Conservation (phyloP, 2,797 vertebrate genomes). For the Gymnocypris eckloni region DNA sequence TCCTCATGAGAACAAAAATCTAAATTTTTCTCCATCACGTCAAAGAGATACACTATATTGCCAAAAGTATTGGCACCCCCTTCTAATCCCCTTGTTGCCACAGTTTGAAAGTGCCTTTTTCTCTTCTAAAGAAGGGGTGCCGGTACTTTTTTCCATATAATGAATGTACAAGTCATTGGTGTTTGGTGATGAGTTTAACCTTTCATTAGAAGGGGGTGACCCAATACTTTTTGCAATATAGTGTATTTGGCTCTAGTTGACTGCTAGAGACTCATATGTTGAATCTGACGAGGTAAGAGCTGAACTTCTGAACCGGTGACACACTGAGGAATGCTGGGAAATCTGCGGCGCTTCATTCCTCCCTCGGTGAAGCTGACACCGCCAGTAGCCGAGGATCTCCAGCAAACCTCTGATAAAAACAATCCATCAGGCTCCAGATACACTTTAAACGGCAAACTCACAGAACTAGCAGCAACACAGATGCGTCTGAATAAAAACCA, state of each 20-base stretch:
- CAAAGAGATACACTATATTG: background rate
- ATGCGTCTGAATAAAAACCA: too few relatives aligned
- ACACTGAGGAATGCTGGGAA: slow-evolving; percentile 52
- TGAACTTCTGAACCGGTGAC: slow-evolving; percentile 58
- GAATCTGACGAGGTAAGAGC: slow-evolving; percentile 47
- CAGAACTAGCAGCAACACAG: background rate
- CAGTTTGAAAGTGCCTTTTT: too few relatives aligned
- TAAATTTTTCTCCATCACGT: background rate
- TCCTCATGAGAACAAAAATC: background rate
- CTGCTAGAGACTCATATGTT: slow-evolving; percentile 8
- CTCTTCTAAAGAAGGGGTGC: too few relatives aligned
- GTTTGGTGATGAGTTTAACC: too few relatives aligned
- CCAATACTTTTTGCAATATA: too few relatives aligned
- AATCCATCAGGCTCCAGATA: background rate
- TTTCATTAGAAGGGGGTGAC: too few relatives aligned
- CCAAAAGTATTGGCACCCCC: too few relatives aligned
- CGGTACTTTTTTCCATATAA: too few relatives aligned
- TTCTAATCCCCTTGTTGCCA: too few relatives aligned
- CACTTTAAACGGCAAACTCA: background rate
- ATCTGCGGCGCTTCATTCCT: slow-evolving; percentile 52
- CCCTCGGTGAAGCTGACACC: slow-evolving; percentile 37
- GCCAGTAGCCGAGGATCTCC: slow-evolving; percentile 11
- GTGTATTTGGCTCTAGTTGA: background rate
- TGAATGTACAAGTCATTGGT: too few relatives aligned
- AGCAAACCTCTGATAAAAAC: background rate